Conservation (phyloP, 2,797 vertebrate species). For the Arctocebus calabarensis region DNA sequence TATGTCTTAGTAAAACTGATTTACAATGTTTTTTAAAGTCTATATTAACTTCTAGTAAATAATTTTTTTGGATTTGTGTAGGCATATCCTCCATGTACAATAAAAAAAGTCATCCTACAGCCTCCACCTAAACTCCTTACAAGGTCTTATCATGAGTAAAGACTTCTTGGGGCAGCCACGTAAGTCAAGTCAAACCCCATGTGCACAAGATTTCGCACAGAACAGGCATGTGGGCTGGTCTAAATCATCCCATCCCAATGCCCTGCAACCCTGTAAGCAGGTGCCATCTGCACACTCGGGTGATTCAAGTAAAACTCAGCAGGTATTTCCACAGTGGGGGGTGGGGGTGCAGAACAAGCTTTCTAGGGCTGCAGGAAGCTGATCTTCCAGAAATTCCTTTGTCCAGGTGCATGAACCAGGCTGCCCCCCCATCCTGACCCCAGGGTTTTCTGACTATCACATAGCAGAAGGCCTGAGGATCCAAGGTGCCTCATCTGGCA, state of each 20-base stretch:
- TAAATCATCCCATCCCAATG: background rate
- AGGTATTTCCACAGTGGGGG: accelerated
- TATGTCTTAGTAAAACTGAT: background rate
- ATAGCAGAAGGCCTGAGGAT: background rate
- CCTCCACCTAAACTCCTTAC: no score
- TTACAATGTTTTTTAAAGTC: background rate
- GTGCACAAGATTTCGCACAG: accelerated
- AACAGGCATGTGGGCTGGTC: background rate
- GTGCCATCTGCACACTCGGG: background rate
- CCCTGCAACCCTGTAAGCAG: accelerated
- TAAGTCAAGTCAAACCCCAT: background rate
- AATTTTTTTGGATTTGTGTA: background rate
- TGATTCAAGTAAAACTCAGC: background rate
- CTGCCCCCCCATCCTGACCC: background rate
- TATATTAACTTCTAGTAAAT: background rate
- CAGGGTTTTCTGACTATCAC: background rate
- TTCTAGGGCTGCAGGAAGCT: background rate
- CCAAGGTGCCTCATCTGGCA: background rate
- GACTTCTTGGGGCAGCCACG: background rate
- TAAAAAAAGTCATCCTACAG: background rate
- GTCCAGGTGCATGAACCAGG: conserved; percentile 7
- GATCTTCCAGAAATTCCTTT: accelerated
- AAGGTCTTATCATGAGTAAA: background rate
- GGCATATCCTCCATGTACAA: no score
- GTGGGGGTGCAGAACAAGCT: background rate